Percentiles rank a stretch among this genome's conserved stretches.
These are phyloP conservation scores for Poecilobothrus nobilitatus DNA, from an alignment of 2,888 invertebrate species.

Conservation along the genomic window DNA sequence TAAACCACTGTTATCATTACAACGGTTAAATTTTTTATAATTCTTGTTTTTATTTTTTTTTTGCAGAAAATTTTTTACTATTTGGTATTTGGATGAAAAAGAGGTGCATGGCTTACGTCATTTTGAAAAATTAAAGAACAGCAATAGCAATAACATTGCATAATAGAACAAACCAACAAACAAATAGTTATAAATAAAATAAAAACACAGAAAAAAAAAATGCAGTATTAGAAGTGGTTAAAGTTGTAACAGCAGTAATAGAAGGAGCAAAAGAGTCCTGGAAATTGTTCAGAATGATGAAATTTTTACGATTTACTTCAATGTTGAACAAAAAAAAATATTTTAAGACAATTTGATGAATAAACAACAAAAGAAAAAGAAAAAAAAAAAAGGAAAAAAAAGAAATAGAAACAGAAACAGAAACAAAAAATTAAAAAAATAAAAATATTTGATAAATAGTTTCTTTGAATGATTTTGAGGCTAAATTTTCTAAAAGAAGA, in stretches of 20 bases:
- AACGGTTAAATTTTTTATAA: too few relatives aligned
- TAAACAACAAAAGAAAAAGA: background rate
- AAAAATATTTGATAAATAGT: background rate
- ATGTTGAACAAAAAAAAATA: background rate
- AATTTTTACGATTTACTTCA: background rate
- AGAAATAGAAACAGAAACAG: background rate
- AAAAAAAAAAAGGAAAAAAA: too few relatives aligned
- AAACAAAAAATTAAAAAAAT: background rate
- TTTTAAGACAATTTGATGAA: background rate
- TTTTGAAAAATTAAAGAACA: background rate
- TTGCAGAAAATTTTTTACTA: background rate
- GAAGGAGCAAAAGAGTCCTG: too few relatives aligned
- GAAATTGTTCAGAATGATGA: background rate
- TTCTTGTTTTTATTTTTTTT: too few relatives aligned
- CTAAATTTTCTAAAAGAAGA: background rate
- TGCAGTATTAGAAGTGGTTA: background rate
- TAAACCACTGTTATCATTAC: too few relatives aligned
- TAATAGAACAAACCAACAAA: background rate
- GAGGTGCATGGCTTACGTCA: background rate
- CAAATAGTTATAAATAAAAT: background rate
- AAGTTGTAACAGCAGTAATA: too few relatives aligned
- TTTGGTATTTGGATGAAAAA: background rate
- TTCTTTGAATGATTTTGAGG: slow-evolving; percentile 2
- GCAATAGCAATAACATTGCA: background rate
- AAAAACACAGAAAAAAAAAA: background rate